Base-by-base conservation (phyloP, 2,113 vertebrate species). In the Gallinago undulata region DNA sequence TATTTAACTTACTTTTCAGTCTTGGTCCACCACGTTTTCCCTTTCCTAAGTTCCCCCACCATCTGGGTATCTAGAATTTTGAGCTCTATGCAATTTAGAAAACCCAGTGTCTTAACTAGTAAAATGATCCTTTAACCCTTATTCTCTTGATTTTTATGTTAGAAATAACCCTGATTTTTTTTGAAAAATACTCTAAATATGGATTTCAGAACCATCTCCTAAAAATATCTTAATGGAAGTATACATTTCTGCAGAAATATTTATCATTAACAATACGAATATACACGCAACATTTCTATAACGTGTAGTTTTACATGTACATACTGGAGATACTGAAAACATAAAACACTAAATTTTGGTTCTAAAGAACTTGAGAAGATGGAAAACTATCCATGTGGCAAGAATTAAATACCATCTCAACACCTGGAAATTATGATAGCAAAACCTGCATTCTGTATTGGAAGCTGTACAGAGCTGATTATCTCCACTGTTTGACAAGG, bases 401-500 rank as follows among this genome's bases (percentile, higher is more conserved):
- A 76, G 62, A 95, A 79, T 16, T 69, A 68, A 95, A 56, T 22
- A 83, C 24, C 72, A 73, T 24, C 83, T 60, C 93, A 48, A 88
- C 19, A 86, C 41, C 89, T 90, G 69, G 78, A 97, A 95, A 87
- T 39, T 87, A 85, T 27, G 84, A 76, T 66, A 94, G 85, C 64
- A 86, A 95, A 96, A 64, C n/a, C 24, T 94, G n/a, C 28, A 39
- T 94, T 90, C 67, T 37, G 8, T 55, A 31, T 23, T 75, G 72
- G 87, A 84, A 95, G 67, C n/a, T 86, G 57, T 95, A 30, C 13
- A 67, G 43, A 96, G 72, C 88, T 73, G 79, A 95, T 96, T 96
- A 25, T 91, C 60, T 93, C 77, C 62, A 33, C 67, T 69, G 80
- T 88, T 91, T 97, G 92, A 96, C 92, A 97, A 90, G 80, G 64